Base-by-base conservation (phyloP, 2,113 vertebrate species). In the Saguinus midas region DNA sequence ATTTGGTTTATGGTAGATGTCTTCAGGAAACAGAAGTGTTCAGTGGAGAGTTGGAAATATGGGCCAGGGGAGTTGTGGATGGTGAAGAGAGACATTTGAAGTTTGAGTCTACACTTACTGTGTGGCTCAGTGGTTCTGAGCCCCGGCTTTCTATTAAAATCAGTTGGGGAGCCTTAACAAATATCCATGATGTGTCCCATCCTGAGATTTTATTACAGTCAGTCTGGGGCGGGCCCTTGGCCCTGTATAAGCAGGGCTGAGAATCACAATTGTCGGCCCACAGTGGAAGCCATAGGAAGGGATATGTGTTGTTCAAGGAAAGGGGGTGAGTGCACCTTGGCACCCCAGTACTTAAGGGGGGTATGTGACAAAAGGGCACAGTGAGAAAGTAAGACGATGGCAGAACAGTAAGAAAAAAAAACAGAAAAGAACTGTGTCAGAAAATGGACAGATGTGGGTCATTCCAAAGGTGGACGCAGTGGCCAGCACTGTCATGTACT, bases 391-490 rank as follows among this genome's bases (percentile, higher is more conserved):
- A 7, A 14, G 16, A 37, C 2, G 79, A 43, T 64, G n/a, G 70
- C 55, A 78, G 58, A 32, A 29, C 21, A 11, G 4, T 7, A 3
- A 75, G 61, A n/a, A 7, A 52, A 57, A 29, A 78, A 40, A 8
- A n/a, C 35, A 25, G 85, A 20, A 70, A 52, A 61, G 35, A 43
- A 4, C 6, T 1, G 7, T 37, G 10, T 18, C 12, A 0, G 29
- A 18, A 81, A 57, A 66, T 20, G 45, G 25, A 6, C 13, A 5
- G 25, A 1, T 7, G 1, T 3, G 17, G 37, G 37, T 70, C 16
- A 1, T 37, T 17, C 3, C 4, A 17, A 17, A 86, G 45, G 55
- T 35, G 68, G 2, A 0, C 3, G 6, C 29, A 64, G n/a, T 1
- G 25, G 6, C 43, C 90, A 12, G 86, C 8, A 48, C 1, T 23